phyloP scores from a whole-genome alignment of 2,797 vertebrate genomes.

The Danionella dracula region DNA sequence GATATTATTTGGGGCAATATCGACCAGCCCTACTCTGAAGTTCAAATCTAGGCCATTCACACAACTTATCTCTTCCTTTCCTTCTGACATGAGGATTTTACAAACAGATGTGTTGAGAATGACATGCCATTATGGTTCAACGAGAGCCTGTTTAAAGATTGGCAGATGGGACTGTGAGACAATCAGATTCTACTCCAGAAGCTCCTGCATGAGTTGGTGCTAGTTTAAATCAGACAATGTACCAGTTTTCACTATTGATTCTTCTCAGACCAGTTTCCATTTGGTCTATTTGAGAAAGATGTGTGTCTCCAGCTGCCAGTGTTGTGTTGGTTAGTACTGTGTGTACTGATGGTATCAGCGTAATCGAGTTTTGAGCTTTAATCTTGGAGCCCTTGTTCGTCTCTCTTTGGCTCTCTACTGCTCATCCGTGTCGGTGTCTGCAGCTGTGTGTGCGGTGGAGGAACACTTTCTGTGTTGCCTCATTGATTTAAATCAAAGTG shows the following conservation, averaged over 20 bases:
- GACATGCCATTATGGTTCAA: too few relatives aligned
- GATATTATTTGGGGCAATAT: too few relatives aligned
- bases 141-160: too few relatives aligned
- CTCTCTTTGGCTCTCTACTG: neutral
- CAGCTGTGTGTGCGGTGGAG: neutral
- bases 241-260: conserved; percentile 62
- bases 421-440: conserved; percentile 10
- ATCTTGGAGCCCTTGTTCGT: neutral
- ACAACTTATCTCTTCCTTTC: too few relatives aligned
- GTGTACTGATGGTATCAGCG: conserved; percentile 65
- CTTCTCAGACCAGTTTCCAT: conserved; percentile 53
- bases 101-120: too few relatives aligned
- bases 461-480: neutral
- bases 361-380: conserved; percentile 63
- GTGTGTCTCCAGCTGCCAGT: conserved; percentile 15
- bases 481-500: neutral
- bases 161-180: too few relatives aligned
- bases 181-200: too few relatives aligned
- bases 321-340: conserved; percentile 23
- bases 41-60: too few relatives aligned
- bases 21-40: too few relatives aligned
- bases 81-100: too few relatives aligned
- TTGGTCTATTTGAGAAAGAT: conserved; percentile 37
- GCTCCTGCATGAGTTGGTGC: neutral
- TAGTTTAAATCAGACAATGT: conserved; percentile 27